Evolutionary conservation across 2,888 invertebrate genomes (phyloP), one percentile per base, ranked within the genome.

Genomic region (Trissonchulus latispiculum): DNA sequence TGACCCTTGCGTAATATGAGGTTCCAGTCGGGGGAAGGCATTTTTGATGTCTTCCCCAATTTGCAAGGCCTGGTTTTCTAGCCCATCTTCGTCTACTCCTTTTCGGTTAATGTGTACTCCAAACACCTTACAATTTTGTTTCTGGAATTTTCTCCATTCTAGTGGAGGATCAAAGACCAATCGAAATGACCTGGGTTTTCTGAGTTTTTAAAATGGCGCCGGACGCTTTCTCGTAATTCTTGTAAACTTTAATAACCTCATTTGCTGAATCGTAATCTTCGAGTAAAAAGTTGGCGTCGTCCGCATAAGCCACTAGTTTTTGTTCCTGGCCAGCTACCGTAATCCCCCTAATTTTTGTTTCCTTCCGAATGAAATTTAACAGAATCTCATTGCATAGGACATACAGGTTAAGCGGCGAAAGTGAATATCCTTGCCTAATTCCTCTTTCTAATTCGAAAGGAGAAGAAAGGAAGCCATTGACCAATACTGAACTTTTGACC

Each of bases 331-430:
- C 33, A 32, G 32, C 66, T 8, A 64, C 33, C 15, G 29, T 8
- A 64, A 64, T 15, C 15, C 66, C 66, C 18, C 18, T 18, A 8
- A 64, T n/a, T 8, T 64, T 8, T 18, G 29, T 8, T n/a, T n/a
- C n/a, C n/a, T n/a, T n/a, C n/a, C n/a, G n/a, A n/a, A n/a, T n/a
- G n/a, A n/a, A n/a, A n/a, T n/a, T n/a, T n/a, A n/a, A n/a, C n/a
- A n/a, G n/a, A n/a, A n/a, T n/a, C 33, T 64, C 66, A 64, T 18
- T 64, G 8, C 18, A 31, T n/a, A 64, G 66, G n/a, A 64, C 66
- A 35, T 64, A 64, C 8, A 64, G n/a, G n/a, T n/a, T n/a, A 8
- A 64, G 33, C 29, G 66, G 66, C n/a, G 66, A 64, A 8, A 64
- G n/a, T 8, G 66, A 35, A 29, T 35, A 64, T 32, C 66, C 66